Base-by-base conservation (phyloP, 2,113 vertebrate species). In the Bufo gargarizans region DNA sequence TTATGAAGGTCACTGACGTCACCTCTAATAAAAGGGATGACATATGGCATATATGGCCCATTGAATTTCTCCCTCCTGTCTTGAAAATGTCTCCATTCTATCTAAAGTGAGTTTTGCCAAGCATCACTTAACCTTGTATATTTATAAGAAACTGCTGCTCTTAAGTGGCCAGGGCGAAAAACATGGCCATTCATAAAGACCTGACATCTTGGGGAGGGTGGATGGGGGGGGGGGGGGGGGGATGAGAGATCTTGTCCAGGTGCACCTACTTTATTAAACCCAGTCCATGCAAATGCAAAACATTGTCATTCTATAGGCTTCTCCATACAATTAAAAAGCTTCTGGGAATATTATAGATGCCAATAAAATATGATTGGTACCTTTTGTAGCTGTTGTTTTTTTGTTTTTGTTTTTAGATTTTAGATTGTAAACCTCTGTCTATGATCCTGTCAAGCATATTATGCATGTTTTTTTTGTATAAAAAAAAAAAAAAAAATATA, bases 21-120 rank as follows among this genome's bases (percentile, higher is more conserved):
- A 74, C 71, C 71, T 22, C n/a, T 1, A 80, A 33, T 58, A 80
- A 33, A 4, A 20, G 12, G 10, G 56, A 58, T 58, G 77, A 80
- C 53, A 80, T 80, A 80, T 58, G 59, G 77, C 53, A 50, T 55
- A 22, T 17, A 80, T 80, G 77, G 77, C 53, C 77, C 77, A 80
- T 80, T 80, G 53, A 58, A 55, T 80, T 8, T 43, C 1, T 58
- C 53, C 55, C 77, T 55, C n/a, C 55, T 78, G 50, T 55, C 17
- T 55, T 11, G 22, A 43, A 71, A 71, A 74, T 74, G 43, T 45
- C 19, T 50, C 49, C 53, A 6, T 53, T 79, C 50, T 16, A 58
- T 80, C 77, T 58, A 49, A 6, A 58, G 11, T 0, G 13, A 33
- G 22, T 16, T 22, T 58, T 43, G n/a, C 22, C n/a, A 8, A 80